Percentiles rank a stretch among this genome's conserved stretches.
These are phyloP conservation scores for Agelas oroides DNA, from an alignment of 37 sponge, comb jelly and placozoan genomes.

Conservation along the genomic window DNA sequence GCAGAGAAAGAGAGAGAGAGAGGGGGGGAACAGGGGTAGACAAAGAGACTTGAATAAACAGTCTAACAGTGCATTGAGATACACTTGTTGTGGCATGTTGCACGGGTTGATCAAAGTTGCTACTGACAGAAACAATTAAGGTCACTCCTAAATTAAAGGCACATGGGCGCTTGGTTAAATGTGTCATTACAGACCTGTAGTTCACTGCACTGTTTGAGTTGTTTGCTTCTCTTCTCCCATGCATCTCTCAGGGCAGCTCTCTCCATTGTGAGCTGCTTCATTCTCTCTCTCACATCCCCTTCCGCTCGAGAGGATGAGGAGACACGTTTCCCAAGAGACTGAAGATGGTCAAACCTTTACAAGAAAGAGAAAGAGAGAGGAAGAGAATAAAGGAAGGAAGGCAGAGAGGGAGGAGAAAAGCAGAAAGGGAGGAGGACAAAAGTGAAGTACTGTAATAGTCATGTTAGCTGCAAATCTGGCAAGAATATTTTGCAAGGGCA, in stretches of 20 bases:
- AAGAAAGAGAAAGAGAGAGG: no score
- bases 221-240: conserved; percentile 78
- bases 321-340: conserved; percentile 47
- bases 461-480: no score
- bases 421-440: no score
- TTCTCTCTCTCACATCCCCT: conserved; percentile 48
- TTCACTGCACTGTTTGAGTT: conserved; percentile 74
- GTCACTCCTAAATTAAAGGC: no score
- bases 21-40: background rate
- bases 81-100: background rate
- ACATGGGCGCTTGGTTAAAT: no score
- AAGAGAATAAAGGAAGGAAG: no score
- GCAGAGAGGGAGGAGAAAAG: background rate
- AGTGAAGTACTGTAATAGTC: no score
- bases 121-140: no score
- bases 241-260: conserved; percentile 64
- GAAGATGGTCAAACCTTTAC: conserved; percentile 78
- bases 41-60: background rate
- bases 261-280: conserved; percentile 68
- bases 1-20: background rate
- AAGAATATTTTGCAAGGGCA: no score
- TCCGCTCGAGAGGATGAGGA: conserved; percentile 5
- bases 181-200: no score
- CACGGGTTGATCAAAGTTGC: conserved; percentile 3
- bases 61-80: background rate